These are phyloP conservation scores for Ormyrus pomaceus DNA, from an alignment of 2,888 invertebrate species.

Conservation along the genomic window DNA sequence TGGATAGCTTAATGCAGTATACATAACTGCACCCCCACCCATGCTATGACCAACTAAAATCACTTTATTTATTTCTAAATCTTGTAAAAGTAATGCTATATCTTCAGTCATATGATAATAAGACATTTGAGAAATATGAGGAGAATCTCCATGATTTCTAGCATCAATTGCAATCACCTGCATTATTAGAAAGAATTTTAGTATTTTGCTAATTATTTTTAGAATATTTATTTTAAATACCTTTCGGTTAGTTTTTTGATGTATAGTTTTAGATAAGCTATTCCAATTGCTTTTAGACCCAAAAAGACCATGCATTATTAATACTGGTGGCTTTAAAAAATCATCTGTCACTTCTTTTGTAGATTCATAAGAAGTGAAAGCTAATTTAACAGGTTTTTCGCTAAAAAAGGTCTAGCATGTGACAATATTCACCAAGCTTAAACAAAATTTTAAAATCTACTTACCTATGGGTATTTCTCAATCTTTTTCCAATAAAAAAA, in stretches of 20 bases:
- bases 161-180: conserved; percentile 89
- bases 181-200: conserved; percentile 19
- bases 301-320: conserved; percentile 92
- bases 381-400: conserved; percentile 79
- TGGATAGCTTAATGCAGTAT: conserved; percentile 85
- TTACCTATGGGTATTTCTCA: conserved; percentile 1
- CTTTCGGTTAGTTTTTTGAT: conserved; percentile 80
- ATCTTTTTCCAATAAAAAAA: too few relatives aligned
- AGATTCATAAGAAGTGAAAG: conserved; percentile 82
- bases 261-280: conserved; percentile 84
- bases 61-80: conserved; percentile 81
- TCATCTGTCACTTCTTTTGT: conserved; percentile 74
- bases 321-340: conserved; percentile 78
- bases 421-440: too few relatives aligned
- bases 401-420: background rate
- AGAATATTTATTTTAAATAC: conserved; percentile 73
- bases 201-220: conserved; percentile 9
- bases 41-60: conserved; percentile 93
- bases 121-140: conserved; percentile 84
- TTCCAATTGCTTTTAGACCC: conserved; percentile 94
- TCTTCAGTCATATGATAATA: conserved; percentile 88
- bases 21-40: conserved; percentile 96
- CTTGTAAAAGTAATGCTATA: conserved; percentile 81
- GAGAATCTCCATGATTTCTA: conserved; percentile 96
- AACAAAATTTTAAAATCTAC: conserved; percentile 1